phyloP scores from a whole-genome alignment of 2,797 vertebrate species.

The Bovichtus variegatus region DNA sequence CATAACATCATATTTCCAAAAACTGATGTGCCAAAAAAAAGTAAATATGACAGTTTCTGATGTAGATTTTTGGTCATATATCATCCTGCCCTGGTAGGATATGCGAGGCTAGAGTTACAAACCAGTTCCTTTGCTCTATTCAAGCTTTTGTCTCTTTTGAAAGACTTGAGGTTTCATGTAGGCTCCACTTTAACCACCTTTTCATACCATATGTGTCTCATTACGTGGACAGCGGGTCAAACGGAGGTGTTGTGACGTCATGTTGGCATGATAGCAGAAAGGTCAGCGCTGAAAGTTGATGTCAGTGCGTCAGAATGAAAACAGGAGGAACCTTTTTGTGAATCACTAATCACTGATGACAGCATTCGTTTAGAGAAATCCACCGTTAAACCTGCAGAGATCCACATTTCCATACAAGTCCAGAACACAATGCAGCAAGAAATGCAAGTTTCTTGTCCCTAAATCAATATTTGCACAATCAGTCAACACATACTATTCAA shows the following conservation, averaged over 20 bases:
- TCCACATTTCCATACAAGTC: background rate
- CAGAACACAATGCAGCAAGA: background rate
- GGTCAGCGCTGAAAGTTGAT: background rate
- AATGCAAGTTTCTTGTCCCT: background rate
- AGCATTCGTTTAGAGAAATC: background rate
- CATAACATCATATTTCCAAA: background rate
- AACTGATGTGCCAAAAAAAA: background rate
- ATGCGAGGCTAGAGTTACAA: background rate
- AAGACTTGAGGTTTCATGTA: background rate
- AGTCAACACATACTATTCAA: background rate
- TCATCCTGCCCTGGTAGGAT: background rate
- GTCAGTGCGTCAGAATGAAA: constrained; percentile 1
- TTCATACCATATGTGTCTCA: constrained; percentile 12
- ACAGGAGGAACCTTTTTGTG: background rate
- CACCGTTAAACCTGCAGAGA: background rate
- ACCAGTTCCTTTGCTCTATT: constrained; percentile 29
- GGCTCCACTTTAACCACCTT: background rate
- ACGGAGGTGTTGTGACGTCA: background rate
- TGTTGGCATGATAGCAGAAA: background rate
- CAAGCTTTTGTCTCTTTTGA: constrained; percentile 22
- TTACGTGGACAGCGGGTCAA: constrained; percentile 19
- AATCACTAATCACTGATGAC: background rate
- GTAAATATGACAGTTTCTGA: background rate
- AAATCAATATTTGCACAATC: background rate
- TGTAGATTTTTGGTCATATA: background rate